A percentile compares a stretch with the other conserved stretches of the same genome.
These are phyloP conservation scores for Lasiurus borealis DNA, from an alignment of 2,113 vertebrate genomes.

Conservation along the genomic window DNA sequence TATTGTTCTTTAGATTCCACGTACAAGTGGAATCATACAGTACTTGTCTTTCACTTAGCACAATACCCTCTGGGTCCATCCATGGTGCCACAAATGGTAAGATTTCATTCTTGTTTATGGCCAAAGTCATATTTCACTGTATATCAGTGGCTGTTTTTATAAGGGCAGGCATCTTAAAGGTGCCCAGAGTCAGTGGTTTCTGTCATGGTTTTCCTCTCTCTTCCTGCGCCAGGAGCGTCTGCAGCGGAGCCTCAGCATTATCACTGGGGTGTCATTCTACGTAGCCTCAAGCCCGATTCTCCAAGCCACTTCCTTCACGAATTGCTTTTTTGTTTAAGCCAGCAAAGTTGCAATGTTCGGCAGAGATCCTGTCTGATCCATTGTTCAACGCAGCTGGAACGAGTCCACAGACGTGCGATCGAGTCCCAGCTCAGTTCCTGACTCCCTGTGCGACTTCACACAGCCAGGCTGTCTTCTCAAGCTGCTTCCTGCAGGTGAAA, in stretches of 20 bases:
- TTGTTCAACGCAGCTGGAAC: no score
- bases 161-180: background rate
- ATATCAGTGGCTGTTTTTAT: background rate
- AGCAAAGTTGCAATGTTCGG: background rate
- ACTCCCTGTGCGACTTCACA: background rate
- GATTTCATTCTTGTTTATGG: background rate
- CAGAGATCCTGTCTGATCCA: background rate
- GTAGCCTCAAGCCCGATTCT: background rate
- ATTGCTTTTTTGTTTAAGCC: conserved; percentile 1
- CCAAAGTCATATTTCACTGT: background rate
- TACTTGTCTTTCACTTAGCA: background rate
- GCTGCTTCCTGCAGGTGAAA: background rate
- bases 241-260: fast-evolving
- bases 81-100: background rate
- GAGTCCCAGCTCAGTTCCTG: background rate
- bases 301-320: background rate
- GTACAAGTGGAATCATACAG: background rate
- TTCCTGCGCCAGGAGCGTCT: background rate
- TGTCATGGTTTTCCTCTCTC: no score
- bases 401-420: background rate
- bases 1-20: background rate
- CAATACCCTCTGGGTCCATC: background rate
- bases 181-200: fast-evolving
- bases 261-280: fast-evolving
- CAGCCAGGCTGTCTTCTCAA: background rate